phyloP scores from a whole-genome alignment of 2,797 vertebrate species.

The Distichodus sexfasciatus region DNA sequence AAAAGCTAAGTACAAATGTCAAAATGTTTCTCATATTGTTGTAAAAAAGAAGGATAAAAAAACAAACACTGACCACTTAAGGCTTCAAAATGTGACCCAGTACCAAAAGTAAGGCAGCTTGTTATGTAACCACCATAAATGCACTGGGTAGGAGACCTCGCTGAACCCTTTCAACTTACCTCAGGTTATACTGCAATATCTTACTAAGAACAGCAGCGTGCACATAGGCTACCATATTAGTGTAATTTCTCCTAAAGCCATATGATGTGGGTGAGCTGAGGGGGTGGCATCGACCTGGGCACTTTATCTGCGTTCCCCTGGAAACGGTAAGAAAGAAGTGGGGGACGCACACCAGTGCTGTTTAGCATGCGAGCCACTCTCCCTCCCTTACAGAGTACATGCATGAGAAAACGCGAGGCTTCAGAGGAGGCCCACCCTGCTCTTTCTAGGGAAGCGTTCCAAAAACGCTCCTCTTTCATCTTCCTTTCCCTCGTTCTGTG shows the following conservation, averaged over 20 bases:
- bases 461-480: slow-evolving; percentile 24
- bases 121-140: background rate
- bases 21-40: too few species aligned
- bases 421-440: slow-evolving; percentile 8
- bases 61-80: background rate
- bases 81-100: background rate
- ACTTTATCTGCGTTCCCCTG: slow-evolving; percentile 62
- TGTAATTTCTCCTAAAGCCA: slow-evolving; percentile 22
- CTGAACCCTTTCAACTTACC: background rate
- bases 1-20: too few species aligned
- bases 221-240: slow-evolving; percentile 1
- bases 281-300: slow-evolving; percentile 38
- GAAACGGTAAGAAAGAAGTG: slow-evolving; percentile 60
- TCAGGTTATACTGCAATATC: background rate
- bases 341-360: slow-evolving; percentile 52
- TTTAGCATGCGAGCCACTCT: slow-evolving; percentile 51
- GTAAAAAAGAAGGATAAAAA: too few species aligned
- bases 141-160: background rate
- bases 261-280: slow-evolving; percentile 56
- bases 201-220: background rate
- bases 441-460: slow-evolving; percentile 19
- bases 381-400: slow-evolving; percentile 11
- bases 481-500: slow-evolving; percentile 12
- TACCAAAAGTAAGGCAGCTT: background rate
- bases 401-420: slow-evolving; percentile 19